Base-by-base conservation (phyloP, 2,113 vertebrate genomes). In the Aldabrachelys gigantea region DNA sequence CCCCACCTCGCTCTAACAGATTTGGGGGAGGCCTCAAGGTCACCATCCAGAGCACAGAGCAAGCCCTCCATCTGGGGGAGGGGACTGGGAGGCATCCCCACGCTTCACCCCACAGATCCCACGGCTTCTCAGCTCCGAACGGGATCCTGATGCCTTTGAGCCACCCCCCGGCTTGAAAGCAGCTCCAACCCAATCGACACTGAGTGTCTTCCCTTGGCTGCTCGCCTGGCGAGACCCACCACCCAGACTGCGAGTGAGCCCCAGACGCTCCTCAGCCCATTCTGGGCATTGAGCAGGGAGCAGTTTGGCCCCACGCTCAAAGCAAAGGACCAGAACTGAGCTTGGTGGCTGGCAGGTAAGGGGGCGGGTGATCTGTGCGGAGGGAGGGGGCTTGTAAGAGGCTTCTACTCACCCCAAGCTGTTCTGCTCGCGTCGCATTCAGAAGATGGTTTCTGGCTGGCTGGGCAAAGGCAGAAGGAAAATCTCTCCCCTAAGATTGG, bases 11-110 rank as follows among this genome's bases (percentile, higher is more conserved):
- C 13, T 27, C 52, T 50, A 54, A 38, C 38, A 6, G 44, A 44
- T 44, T 44, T 44, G 44, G 6, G 10, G 65, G 57, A 31, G 76
- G 91, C 82, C 75, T 80, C 86, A 92, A 89, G 82, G 86, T 89
- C 91, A 72, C 25, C 27, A 25, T 21, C 69, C 29, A 49, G 65
- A 6, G 11, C 16, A 82, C 53, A 1, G 31, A 78, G 14, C 9
- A 27, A 75, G 90, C 84, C 31, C 14, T 69, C 35, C 19, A 13
- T 17, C 41, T 75, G 52, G 52, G 83, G 84, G 25, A 59, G 89
- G 82, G 47, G 52, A 41, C 16, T 81, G 81, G 81, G 44, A 10
- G 69, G 10, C 41, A 7, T 50, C 59, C 76, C 69, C 27, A 27
- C 38, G 7, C 75, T 25, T 65, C 1, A 19, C 8, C 3, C 54